These are phyloP conservation scores for Gibbula magus DNA, from an alignment of 2,888 invertebrate species.

Conservation along the genomic window DNA sequence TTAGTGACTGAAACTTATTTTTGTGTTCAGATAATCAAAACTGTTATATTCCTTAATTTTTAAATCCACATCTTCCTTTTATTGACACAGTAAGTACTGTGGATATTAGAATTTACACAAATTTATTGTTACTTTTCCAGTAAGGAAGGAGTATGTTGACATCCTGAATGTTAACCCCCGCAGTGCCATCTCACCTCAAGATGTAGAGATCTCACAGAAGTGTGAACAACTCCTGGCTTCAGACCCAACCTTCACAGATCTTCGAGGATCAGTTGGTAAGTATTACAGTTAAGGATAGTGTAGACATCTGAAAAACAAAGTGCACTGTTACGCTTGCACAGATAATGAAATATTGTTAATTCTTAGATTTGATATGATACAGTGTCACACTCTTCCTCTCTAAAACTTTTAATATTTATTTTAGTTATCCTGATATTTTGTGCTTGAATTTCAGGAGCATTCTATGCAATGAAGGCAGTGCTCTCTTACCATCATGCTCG, in stretches of 20 bases:
- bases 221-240: constrained; percentile 71
- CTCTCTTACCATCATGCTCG: constrained; percentile 72
- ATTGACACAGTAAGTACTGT: neutral
- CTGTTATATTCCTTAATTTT: neutral
- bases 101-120: neutral
- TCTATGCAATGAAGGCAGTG: constrained; percentile 73
- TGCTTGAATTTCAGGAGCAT: constrained; percentile 59
- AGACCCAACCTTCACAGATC: constrained; percentile 66
- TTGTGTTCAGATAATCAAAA: neutral
- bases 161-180: constrained; percentile 67
- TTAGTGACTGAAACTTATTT: no score
- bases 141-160: constrained; percentile 70
- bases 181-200: constrained; percentile 69
- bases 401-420: no score
- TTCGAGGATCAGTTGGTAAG: constrained; percentile 71
- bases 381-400: no score
- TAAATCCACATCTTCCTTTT: neutral
- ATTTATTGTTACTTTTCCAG: constrained; percentile 48
- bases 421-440: no score
- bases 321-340: neutral
- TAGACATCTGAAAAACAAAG: neutral
- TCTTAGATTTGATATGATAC: no score
- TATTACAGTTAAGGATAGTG: no score
- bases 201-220: constrained; percentile 72
- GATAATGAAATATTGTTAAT: no score